phyloP scores from a whole-genome alignment of 1,140 invertebrate species.

The Portunus trituberculatus region DNA sequence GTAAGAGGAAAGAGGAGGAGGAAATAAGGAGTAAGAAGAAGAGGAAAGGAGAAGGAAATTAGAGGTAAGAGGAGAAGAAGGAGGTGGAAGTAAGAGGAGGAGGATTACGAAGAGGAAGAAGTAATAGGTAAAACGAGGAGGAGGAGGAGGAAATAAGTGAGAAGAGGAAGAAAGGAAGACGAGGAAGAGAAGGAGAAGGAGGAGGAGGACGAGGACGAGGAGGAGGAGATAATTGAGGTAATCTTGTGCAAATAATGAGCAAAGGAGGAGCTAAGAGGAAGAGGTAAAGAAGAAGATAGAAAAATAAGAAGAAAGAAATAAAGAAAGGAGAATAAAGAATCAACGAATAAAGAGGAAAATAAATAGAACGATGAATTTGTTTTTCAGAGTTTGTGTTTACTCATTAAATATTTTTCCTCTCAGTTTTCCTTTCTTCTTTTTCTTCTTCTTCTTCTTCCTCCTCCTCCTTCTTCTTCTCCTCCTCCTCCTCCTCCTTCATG shows the following conservation, averaged over 20 bases:
- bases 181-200: not conserved
- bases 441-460: not conserved
- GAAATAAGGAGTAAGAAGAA: not conserved
- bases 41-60: not conserved
- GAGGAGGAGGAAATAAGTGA: too few species aligned
- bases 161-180: not conserved
- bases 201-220: not conserved
- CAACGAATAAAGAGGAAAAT: not conserved
- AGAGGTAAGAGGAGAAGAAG: not conserved
- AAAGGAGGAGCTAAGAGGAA: too few species aligned
- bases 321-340: too few species aligned
- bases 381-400: not conserved
- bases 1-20: too few species aligned
- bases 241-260: too few species aligned
- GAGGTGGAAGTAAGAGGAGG: too few species aligned
- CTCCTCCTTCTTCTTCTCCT: not conserved
- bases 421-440: not conserved
- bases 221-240: too few species aligned
- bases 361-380: not conserved
- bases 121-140: too few species aligned
- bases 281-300: too few species aligned
- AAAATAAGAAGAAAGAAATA: too few species aligned
- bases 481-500: not conserved
- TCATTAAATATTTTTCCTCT: not conserved
- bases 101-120: too few species aligned